Evolutionary conservation across 2,797 vertebrate genomes (phyloP).

Genomic region (Aldrovandia affinis): DNA sequence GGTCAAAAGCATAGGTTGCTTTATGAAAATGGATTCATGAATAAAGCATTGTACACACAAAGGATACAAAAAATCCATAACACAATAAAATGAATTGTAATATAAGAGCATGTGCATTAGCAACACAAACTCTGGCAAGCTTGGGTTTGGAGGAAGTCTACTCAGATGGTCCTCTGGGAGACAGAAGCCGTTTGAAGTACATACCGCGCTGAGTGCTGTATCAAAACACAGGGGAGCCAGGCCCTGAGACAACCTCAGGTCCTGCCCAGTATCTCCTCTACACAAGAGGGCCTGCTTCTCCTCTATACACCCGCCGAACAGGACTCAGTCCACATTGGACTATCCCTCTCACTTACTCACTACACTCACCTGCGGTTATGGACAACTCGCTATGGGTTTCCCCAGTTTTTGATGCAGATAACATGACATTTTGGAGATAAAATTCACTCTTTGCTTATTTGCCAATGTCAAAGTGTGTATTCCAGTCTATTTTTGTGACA

Average conservation of each 20-base stretch:
- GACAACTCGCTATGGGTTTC: not conserved
- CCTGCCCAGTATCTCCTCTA: not conserved
- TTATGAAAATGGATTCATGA: conserved; percentile 14
- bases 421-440: not conserved
- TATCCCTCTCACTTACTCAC: not conserved
- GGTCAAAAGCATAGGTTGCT: not conserved
- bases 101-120: not conserved
- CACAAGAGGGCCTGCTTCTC: not conserved
- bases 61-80: not conserved
- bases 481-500: not conserved
- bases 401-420: not conserved
- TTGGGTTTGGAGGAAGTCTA: not conserved
- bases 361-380: not conserved
- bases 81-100: not conserved
- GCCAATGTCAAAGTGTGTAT: not conserved
- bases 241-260: not conserved
- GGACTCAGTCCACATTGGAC: not conserved
- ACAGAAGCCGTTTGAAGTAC: not conserved
- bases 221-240: not conserved
- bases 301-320: not conserved
- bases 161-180: not conserved
- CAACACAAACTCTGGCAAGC: not conserved
- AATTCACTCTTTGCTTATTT: not conserved
- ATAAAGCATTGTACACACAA: conserved; percentile 1
- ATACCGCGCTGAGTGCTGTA: not conserved